Evolutionary conservation across 2,113 vertebrate species (phyloP).

Genomic region (Microtus pennsylvanicus): DNA sequence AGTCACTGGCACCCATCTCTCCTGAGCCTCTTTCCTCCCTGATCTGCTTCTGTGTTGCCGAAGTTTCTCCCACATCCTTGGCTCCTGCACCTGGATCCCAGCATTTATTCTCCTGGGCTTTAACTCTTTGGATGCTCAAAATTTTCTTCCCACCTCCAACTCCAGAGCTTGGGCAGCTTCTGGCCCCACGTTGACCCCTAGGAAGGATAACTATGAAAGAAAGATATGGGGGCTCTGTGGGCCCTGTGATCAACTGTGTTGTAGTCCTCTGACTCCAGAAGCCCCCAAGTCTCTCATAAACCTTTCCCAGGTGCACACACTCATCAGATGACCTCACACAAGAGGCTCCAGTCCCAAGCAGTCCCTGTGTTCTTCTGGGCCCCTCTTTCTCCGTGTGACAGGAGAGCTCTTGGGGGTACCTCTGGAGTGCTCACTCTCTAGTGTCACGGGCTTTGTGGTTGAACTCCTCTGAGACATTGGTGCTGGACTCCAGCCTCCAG

Average conservation of each 20-base stretch:
- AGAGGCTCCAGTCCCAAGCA: neutral
- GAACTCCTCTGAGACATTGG: neutral
- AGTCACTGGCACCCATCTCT: neutral
- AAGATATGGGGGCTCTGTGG: neutral
- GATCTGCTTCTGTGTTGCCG: neutral
- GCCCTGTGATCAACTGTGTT: neutral
- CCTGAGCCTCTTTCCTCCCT: neutral
- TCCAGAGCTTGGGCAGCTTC: neutral
- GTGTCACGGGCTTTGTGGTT: neutral
- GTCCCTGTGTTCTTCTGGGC: neutral
- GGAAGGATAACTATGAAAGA: neutral
- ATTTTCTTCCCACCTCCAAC: neutral
- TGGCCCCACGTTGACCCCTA: neutral
- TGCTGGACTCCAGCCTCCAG: neutral
- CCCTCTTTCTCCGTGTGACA: neutral
- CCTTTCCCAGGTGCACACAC: neutral
- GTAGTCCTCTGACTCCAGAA: neutral
- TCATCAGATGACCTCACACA: neutral
- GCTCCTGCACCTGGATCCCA: neutral
- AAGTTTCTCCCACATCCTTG: neutral
- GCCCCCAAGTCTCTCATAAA: neutral
- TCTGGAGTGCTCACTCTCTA: neutral
- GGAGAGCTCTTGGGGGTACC: neutral
- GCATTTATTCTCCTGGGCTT: conserved; percentile 8
- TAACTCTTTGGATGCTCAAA: neutral